phyloP scores from a whole-genome alignment of 2,797 vertebrate genomes.

The Neosalanx taihuensis region DNA sequence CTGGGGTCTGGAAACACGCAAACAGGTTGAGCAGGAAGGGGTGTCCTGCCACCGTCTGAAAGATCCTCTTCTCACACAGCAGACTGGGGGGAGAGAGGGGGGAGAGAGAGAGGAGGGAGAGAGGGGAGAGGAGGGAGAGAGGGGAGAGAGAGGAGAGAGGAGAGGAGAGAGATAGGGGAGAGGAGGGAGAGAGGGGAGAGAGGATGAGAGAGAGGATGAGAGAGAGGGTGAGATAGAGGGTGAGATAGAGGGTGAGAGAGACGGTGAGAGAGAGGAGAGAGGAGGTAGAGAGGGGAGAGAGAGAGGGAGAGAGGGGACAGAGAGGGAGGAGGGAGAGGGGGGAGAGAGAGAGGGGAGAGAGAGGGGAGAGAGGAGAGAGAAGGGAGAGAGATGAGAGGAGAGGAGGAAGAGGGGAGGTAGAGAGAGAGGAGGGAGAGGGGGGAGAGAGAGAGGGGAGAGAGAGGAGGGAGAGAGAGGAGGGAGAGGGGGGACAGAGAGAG shows the following conservation, averaged over 20 bases:
- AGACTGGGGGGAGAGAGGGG: conserved; percentile 65
- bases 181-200: neutral
- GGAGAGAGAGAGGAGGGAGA: conserved; percentile 1
- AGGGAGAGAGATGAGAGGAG: too few relatives aligned
- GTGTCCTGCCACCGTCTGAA: conserved; percentile 77
- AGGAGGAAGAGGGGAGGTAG: conserved; percentile 8
- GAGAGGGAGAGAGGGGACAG: neutral
- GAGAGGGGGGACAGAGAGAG: neutral
- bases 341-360: neutral
- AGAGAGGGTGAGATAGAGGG: neutral
- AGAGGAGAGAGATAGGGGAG: neutral
- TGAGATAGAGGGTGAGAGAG: neutral
- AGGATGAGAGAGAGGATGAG: neutral
- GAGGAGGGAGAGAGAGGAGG: too few relatives aligned
- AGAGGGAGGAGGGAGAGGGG: conserved; percentile 6
- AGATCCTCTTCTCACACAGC: conserved; percentile 91
- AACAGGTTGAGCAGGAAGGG: conserved; percentile 91
- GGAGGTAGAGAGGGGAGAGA: neutral
- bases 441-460: too few relatives aligned
- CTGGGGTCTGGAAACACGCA: conserved; percentile 87
- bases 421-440: too few relatives aligned
- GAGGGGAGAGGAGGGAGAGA: conserved; percentile 1
- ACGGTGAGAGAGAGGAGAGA: neutral
- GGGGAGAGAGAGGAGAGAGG: too few relatives aligned
- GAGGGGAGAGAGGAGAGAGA: too few relatives aligned